Evolutionary conservation across 2,888 invertebrate genomes (phyloP).

Genomic region (Ypsolopha scabrella): DNA sequence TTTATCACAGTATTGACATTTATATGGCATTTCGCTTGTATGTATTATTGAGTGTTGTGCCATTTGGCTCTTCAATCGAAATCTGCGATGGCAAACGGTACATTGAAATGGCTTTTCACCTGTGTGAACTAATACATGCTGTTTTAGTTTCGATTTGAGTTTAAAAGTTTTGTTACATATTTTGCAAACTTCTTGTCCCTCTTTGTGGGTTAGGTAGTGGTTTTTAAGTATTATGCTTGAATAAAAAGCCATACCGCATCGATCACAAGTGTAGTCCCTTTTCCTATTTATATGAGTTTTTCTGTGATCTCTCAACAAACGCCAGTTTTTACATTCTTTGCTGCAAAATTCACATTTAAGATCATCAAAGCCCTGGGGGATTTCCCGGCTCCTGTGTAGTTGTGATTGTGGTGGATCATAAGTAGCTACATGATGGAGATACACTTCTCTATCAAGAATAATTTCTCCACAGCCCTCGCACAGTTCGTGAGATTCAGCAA

Average conservation of each 20-base stretch:
- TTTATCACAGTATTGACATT: constrained; percentile 75
- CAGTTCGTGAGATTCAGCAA: background rate
- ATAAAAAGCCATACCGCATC: constrained; percentile 14
- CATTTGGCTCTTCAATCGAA: constrained; percentile 70
- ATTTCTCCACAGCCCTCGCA: background rate
- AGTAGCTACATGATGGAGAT: background rate
- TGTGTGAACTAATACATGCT: constrained; percentile 4
- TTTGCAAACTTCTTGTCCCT: constrained; percentile 8
- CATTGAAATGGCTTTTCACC: constrained; percentile 5
- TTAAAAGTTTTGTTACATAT: constrained; percentile 4
- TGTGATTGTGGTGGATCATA: background rate
- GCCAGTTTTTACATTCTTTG: background rate
- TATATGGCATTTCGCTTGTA: constrained; percentile 75
- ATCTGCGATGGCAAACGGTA: constrained; percentile 4
- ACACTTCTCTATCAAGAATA: background rate
- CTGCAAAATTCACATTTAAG: background rate
- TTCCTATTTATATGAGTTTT: constrained; percentile 17
- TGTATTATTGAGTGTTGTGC: constrained; percentile 74
- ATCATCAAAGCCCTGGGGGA: background rate
- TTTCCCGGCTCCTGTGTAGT: background rate
- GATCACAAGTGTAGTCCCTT: constrained; percentile 12
- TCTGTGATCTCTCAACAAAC: constrained; percentile 3
- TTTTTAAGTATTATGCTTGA: constrained; percentile 7
- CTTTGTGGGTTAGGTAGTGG: constrained; percentile 11
- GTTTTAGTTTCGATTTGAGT: background rate